Evolutionary conservation across 2,113 vertebrate species (phyloP).

Genomic region (Hiodon tergisus): DNA sequence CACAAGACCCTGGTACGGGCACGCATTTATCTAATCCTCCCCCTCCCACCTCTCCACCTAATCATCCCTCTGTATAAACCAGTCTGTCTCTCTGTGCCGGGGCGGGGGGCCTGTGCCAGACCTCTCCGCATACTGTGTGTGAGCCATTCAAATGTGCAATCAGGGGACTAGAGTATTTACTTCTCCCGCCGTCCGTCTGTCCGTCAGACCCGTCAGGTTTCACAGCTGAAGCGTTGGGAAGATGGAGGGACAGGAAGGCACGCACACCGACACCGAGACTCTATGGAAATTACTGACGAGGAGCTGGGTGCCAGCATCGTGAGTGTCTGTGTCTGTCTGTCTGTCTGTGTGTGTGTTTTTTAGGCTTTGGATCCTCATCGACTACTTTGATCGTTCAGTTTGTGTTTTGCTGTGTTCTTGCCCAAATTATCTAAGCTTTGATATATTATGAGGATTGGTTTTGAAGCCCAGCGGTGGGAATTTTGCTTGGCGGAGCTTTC

Average conservation of each 20-base stretch:
- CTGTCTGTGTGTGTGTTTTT: not conserved
- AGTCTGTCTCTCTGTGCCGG: not conserved
- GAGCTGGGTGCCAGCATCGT: conserved; percentile 63
- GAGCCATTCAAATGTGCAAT: no score
- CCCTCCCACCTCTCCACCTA: not conserved
- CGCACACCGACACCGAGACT: conserved; percentile 59
- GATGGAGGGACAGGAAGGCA: conserved; percentile 53
- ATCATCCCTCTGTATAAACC: not conserved
- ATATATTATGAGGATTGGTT: no score
- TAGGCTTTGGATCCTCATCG: not conserved
- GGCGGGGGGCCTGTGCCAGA: no score
- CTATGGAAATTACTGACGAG: conserved; percentile 63
- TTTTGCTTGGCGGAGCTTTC: no score
- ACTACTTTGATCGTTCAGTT: not conserved
- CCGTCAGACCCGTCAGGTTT: conserved; percentile 54
- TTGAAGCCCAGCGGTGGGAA: no score
- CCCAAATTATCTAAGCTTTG: no score
- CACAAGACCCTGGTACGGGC: conserved; percentile 58
- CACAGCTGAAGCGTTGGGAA: conserved; percentile 56
- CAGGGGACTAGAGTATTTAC: no score
- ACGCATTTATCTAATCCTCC: not conserved
- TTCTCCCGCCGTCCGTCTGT: not conserved
- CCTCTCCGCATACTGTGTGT: no score
- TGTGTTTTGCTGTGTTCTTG: not conserved
- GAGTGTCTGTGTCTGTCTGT: conserved; percentile 34